Evolutionary conservation across 53 echinoderm and acorn worm species (phyloP).

Genomic region (Holothuria leucospilota): DNA sequence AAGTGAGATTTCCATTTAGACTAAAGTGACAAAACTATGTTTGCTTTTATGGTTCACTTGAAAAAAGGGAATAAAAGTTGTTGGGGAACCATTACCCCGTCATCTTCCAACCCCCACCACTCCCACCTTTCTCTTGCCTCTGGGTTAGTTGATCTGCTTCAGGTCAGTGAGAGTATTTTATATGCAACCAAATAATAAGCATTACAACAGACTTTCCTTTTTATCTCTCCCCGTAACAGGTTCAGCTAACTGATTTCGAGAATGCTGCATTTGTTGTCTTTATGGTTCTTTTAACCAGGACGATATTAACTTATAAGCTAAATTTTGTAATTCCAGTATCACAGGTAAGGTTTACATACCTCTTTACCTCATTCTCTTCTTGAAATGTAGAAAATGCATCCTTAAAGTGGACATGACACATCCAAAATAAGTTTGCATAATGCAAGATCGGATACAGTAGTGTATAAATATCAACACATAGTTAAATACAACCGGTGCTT

Average conservation of each 20-base stretch:
- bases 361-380: background rate
- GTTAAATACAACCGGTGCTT: too few relatives aligned
- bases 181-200: too few relatives aligned
- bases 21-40: too few relatives aligned
- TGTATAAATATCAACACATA: background rate
- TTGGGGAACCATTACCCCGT: too few relatives aligned
- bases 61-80: too few relatives aligned
- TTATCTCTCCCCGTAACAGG: slow-evolving; percentile 50
- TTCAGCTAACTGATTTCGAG: slow-evolving; percentile 98
- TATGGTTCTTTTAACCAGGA: slow-evolving; percentile 86
- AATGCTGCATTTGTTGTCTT: slow-evolving; percentile 97
- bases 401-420: background rate
- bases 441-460: background rate
- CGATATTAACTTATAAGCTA: slow-evolving; percentile 87
- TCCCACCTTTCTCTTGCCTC: background rate
- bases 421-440: background rate
- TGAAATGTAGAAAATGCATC: background rate
- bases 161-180: too few relatives aligned
- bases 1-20: too few relatives aligned
- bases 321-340: slow-evolving; percentile 94
- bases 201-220: background rate
- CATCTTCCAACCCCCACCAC: too few relatives aligned
- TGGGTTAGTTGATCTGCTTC: background rate
- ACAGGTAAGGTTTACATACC: slow-evolving; percentile 65
- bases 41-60: too few relatives aligned